Base-by-base conservation (phyloP, 2,797 vertebrate species). In the Phylloscopus collybita region DNA sequence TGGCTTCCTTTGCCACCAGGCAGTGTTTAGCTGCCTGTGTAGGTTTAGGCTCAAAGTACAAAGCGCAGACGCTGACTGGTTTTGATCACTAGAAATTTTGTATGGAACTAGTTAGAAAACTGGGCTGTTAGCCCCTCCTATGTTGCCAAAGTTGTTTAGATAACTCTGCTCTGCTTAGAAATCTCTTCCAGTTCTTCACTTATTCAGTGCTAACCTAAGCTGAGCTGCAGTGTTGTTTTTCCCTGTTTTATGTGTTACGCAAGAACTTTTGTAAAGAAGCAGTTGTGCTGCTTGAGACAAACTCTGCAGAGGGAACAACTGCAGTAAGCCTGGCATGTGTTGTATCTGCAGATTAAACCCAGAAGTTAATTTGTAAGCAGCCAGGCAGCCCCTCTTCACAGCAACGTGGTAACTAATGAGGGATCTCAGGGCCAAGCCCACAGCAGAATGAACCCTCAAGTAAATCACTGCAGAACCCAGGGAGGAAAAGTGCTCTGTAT, bases 21-120 rank as follows among this genome's bases (percentile, higher is more conserved):
- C 73, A 51, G 30, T n/a, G 42, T 82, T 66, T 56, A 32, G 26
- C 51, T 50, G 27, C 8, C 9, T 54, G 10, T 34, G 32, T 72
- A 38, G 53, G 44, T 60, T 86, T 70, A 92, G 74, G 45, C 36
- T 94, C 49, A 40, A 92, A 84, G 86, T 70, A 90, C 40, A 67
- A 92, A 95, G 62, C 11, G 14, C 64, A 95, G 83, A 65, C 0
- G 3, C 50, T 69, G 80, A 13, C 59, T 92, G 71, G 0, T 90
- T 93, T 92, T 87, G 80, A 87, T 87, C 0, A 1, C 70, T 85
- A 40, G 45, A 62, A 45, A 36, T 82, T 85, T 76, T 85, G 18
- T 72, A 74, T 93, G 74, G 71, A 93, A 74, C 60, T 85, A 21
- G 53, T 96, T 92, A 93, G 56, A 87, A 92, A 91, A 83, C 47